Conservation (phyloP, 2,113 vertebrate genomes). For the Laticauda laticaudata region DNA sequence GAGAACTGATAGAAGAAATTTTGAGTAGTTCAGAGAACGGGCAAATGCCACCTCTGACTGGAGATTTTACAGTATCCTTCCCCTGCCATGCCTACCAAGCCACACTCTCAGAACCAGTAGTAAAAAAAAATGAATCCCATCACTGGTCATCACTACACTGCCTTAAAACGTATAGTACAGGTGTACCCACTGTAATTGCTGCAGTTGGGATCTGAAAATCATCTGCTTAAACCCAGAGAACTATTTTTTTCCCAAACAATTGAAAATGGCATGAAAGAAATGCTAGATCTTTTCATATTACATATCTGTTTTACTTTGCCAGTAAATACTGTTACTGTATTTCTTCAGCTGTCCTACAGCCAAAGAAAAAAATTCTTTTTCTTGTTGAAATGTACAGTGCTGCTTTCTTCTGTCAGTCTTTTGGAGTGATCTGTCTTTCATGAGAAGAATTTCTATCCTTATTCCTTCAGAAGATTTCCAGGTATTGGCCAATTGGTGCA, state of each 20-base stretch:
- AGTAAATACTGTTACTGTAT: neutral
- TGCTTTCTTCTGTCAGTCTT: neutral
- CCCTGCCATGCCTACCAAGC: too few relatives aligned
- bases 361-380: neutral
- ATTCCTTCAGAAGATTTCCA: neutral
- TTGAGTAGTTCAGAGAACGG: too few relatives aligned
- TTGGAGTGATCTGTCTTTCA: neutral
- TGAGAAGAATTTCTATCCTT: neutral
- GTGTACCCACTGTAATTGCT: neutral
- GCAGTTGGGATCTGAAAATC: neutral
- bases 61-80: too few relatives aligned
- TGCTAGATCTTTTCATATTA: neutral
- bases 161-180: neutral
- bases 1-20: too few relatives aligned
- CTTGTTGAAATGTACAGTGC: neutral
- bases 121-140: too few relatives aligned
- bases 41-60: too few relatives aligned
- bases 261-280: neutral
- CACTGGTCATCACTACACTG: neutral
- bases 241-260: neutral
- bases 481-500: neutral
- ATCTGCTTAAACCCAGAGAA: neutral
- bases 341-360: neutral
- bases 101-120: too few relatives aligned
- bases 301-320: neutral